Percentiles rank a stretch among this genome's conserved stretches.
phyloP scores from a whole-genome alignment of 2,888 invertebrate genomes.

The Agriopis marginaria region DNA sequence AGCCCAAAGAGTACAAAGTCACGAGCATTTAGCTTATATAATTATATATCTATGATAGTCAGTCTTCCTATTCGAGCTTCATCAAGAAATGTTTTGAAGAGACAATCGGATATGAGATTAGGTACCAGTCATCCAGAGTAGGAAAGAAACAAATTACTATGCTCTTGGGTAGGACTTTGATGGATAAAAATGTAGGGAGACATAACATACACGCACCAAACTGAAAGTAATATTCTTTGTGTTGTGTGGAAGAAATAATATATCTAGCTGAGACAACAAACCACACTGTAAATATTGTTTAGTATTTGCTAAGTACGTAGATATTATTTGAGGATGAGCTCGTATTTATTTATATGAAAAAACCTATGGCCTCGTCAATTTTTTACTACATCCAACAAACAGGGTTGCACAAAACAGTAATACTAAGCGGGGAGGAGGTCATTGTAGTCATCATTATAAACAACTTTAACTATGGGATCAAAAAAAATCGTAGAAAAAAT shows the following conservation, averaged over 20 bases:
- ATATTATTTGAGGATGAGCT: slow-evolving; percentile 2
- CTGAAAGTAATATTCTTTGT: slow-evolving; percentile 18
- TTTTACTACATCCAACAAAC: not conserved
- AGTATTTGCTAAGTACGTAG: slow-evolving; percentile 4
- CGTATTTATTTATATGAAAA: not conserved
- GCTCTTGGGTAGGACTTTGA: slow-evolving; percentile 17
- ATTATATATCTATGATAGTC: too few species aligned
- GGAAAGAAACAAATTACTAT: slow-evolving; percentile 17
- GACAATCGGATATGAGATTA: slow-evolving; percentile 12
- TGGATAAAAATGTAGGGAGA: slow-evolving; percentile 21
- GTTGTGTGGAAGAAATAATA: slow-evolving; percentile 6
- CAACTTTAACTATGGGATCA: too few species aligned
- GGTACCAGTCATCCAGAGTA: slow-evolving; percentile 8
- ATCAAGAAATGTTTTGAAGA: slow-evolving; percentile 7
- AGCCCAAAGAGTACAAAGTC: too few species aligned
- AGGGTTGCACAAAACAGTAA: too few species aligned
- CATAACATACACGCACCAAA: slow-evolving; percentile 7
- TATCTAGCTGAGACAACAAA: slow-evolving; percentile 11
- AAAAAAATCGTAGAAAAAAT: too few species aligned
- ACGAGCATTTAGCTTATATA: too few species aligned
- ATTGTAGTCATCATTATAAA: too few species aligned
- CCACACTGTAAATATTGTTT: not conserved
- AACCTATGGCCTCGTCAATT: not conserved
- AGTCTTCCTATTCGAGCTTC: slow-evolving; percentile 14
- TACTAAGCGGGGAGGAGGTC: too few species aligned